Percentiles rank a stretch among this genome's conserved stretches.
phyloP scores from a whole-genome alignment of 1,140 invertebrate species.

The Drosophila takahashii region DNA sequence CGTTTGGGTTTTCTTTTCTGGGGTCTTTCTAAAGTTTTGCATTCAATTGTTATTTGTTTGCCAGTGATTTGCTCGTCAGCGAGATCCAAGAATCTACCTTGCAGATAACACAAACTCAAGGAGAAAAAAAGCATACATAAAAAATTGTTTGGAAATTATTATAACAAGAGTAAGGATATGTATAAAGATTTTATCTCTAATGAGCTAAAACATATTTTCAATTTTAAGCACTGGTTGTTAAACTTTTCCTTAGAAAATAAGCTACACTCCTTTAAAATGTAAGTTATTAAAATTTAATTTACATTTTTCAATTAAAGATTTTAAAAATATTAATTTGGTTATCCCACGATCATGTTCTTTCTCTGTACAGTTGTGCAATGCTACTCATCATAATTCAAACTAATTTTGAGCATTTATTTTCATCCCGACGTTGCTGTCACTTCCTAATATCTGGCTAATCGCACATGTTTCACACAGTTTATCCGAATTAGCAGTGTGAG shows the following conservation, averaged over 20 bases:
- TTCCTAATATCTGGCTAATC: conserved; percentile 41
- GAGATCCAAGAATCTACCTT: conserved; percentile 6
- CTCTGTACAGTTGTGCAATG: background rate
- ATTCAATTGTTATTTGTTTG: conserved; percentile 55
- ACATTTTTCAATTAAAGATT: background rate
- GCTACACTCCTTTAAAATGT: no score
- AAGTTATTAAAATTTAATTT: no score
- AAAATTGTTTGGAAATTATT: no score
- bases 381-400: conserved; percentile 6
- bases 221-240: no score
- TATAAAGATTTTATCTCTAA: no score
- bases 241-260: no score
- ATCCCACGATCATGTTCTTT: background rate
- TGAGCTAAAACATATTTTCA: no score
- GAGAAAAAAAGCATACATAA: background rate
- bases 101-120: background rate
- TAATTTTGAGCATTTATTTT: conserved; percentile 17
- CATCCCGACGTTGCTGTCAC: background rate
- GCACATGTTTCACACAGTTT: conserved; percentile 64
- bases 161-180: no score
- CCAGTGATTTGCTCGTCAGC: conserved; percentile 54
- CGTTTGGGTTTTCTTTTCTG: conserved; percentile 7
- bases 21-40: conserved; percentile 59
- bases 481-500: conserved; percentile 60
- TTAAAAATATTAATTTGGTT: background rate